These are phyloP conservation scores for Aphaenogaster floridana DNA, from an alignment of 1,140 invertebrate species.

Conservation along the genomic window DNA sequence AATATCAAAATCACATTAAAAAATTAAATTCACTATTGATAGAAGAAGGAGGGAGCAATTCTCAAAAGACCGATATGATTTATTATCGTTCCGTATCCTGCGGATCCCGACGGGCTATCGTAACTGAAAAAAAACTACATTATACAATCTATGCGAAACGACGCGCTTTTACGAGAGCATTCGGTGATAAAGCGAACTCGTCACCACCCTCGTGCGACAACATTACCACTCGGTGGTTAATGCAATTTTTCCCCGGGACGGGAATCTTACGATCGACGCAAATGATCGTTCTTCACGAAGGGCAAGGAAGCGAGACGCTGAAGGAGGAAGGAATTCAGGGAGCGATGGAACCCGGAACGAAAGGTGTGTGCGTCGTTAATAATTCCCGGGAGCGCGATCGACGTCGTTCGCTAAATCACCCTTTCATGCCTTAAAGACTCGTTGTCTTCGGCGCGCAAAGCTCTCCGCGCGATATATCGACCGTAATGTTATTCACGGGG, in stretches of 20 bases:
- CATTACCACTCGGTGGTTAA: conserved; percentile 52
- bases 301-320: background rate
- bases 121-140: conserved; percentile 22
- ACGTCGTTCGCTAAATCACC: conserved; percentile 53
- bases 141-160: conserved; percentile 30
- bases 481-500: conserved; percentile 50
- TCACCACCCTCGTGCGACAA: conserved; percentile 31
- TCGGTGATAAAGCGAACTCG: conserved; percentile 52
- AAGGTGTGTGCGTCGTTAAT: conserved; percentile 44
- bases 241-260: conserved; percentile 54
- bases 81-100: conserved; percentile 20
- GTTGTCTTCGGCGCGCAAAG: conserved; percentile 57
- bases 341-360: background rate
- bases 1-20: background rate
- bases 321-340: conserved; percentile 40
- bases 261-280: conserved; percentile 49
- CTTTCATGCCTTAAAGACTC: conserved; percentile 58
- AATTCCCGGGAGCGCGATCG: conserved; percentile 47
- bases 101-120: background rate
- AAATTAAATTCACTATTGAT: conserved; percentile 3
- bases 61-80: conserved; percentile 15
- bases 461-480: conserved; percentile 47
- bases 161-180: conserved; percentile 26
- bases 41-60: background rate
- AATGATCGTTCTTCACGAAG: conserved; percentile 41